Base-by-base conservation (phyloP, 2,797 vertebrate genomes). In the Peromyscus melanophrys region DNA sequence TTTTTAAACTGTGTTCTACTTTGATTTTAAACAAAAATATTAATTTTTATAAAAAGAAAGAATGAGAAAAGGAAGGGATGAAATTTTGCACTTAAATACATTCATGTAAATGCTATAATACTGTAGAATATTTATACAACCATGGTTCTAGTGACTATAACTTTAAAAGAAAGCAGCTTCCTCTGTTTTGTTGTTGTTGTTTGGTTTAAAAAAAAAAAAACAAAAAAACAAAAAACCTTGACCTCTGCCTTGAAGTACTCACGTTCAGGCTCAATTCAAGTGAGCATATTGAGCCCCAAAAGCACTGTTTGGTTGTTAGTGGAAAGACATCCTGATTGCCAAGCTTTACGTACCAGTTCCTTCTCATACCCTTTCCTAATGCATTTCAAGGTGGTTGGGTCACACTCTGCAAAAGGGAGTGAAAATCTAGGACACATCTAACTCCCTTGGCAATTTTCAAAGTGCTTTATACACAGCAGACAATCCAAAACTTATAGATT, bases 101-200 rank as follows among this genome's bases (percentile, higher is more conserved):
- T 49, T 82, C 65, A 55, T 93, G 43, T 81, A 49, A 34, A 84
- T 61, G 19, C 16, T 90, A 1, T 80, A 92, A 86, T 92, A 90
- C 67, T 92, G 23, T 55, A 89, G 97, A 87, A 92, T 86, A 92
- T 89, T 95, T 96, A 78, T 29, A 23, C 10, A 87, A 80, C 21
- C 13, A 27, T 25, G 46, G 21, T 27, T 97, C 67, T 96, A 90
- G 57, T 29, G 31, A 65, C 43, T 93, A 2, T 6, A 73, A 90
- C 21, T 92, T 3, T 3, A 77, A 34, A 88, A 90, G 43, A 96
- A 94, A 96, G 27, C 27, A 69, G 92, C 46, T 90, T 29, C 43
- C 67, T 13, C 43, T 63, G 59, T 25, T 80, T 91, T 71, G 31
- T 83, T 82, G 31, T 83, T 82, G 4, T 90, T 88, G 49, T 73